Evolutionary conservation across 2,888 invertebrate genomes (phyloP).

Genomic region (Meta bourneti): DNA sequence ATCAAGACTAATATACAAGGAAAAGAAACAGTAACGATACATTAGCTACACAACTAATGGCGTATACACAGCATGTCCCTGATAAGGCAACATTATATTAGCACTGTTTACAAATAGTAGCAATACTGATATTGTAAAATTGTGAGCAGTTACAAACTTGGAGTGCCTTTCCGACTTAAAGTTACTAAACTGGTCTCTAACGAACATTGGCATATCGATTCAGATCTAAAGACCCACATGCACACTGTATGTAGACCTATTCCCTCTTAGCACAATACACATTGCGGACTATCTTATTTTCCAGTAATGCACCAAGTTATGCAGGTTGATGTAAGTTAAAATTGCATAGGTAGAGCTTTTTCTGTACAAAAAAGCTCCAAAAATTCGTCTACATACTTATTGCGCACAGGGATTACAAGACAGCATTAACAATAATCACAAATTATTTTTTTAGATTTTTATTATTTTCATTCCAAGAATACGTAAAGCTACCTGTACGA

Average conservation of each 20-base stretch:
- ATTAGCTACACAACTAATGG: slow-evolving; percentile 74
- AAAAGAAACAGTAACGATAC: slow-evolving; percentile 60
- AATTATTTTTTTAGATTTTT: slow-evolving; percentile 60
- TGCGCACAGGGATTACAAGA: slow-evolving; percentile 73
- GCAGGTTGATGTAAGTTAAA: slow-evolving; percentile 73
- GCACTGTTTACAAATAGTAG: slow-evolving; percentile 77
- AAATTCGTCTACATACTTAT: slow-evolving; percentile 73
- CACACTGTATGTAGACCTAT: slow-evolving; percentile 42
- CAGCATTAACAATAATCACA: slow-evolving; percentile 75
- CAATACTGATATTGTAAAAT: slow-evolving; percentile 77
- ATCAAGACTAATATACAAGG: slow-evolving; percentile 68
- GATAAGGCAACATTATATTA: slow-evolving; percentile 76
- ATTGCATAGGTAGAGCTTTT: slow-evolving; percentile 71
- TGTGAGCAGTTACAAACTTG: slow-evolving; percentile 76
- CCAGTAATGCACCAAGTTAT: slow-evolving; percentile 72
- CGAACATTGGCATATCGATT: slow-evolving; percentile 44
- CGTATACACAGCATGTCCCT: slow-evolving; percentile 74
- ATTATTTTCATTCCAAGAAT: slow-evolving; percentile 57
- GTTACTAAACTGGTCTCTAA: slow-evolving; percentile 54
- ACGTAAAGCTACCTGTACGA: slow-evolving; percentile 67
- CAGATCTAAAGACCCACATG: slow-evolving; percentile 49
- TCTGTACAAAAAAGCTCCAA: slow-evolving; percentile 52
- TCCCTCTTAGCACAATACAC: slow-evolving; percentile 35
- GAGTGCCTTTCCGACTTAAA: slow-evolving; percentile 57
- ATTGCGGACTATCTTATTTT: slow-evolving; percentile 52